Evolutionary conservation across 2,888 invertebrate genomes (phyloP), one percentile per base, ranked within the genome.

Genomic region (Drosophila emarginata): DNA sequence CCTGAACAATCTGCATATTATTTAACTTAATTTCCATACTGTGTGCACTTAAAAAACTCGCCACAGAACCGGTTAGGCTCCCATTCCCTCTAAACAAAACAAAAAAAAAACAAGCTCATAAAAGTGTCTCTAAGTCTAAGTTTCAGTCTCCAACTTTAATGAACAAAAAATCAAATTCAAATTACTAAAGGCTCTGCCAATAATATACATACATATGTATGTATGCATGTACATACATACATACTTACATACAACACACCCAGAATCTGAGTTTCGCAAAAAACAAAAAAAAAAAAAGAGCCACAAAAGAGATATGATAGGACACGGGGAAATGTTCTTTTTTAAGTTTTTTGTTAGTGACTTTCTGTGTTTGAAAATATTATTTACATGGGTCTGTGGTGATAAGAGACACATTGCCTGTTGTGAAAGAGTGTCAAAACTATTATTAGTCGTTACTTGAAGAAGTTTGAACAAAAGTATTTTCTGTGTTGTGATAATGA

Each of bases 281-380:
- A 21, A 39, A 57, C 36, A 21, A 50, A 71, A 15, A 40, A 59
- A 66, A 39, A 32, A 51, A 67, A 54, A 23, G 73, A 60, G 45
- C 32, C 32, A 9, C 32, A 32, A 73, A 61, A 66, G 28, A 36
- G 53, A 67, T 64, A 66, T 56, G 32, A 61, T 45, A 36, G 40
- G 62, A 63, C 11, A 40, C 4, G 39, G 52, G 58, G 18, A 62
- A 45, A 21, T 45, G 45, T 45, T 21, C 9, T 21, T 18, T 18
- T 45, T 45, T 45, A 11, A 45, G 40, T 21, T 21, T 45, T 45
- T 68, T 72, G 69, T 83, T 88, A 84, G 89, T 84, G 87, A 76
- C 69, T 84, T 84, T 74, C 73, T 76, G 64, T 84, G 84, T 84
- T 84, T 68, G 15, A 78, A 78, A 74, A 78, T 77, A 84, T 80